Evolutionary conservation across 2,113 vertebrate species (phyloP).

Genomic region (Plectropomus leopardus): DNA sequence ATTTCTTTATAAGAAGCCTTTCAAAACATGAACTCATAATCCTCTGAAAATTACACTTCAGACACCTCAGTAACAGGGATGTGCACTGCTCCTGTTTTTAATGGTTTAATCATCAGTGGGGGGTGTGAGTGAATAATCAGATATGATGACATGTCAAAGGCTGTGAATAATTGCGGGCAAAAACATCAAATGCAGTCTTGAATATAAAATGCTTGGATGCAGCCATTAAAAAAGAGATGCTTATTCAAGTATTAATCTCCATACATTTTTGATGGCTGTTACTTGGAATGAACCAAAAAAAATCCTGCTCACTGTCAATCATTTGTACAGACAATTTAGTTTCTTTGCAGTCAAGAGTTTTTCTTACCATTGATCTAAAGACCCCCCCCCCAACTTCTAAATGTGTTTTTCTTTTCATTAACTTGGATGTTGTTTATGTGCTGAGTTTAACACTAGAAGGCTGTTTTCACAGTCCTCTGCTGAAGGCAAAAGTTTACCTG

Average conservation of each 20-base stretch:
- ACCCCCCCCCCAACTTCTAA: background rate
- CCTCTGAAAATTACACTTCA: constrained; percentile 32
- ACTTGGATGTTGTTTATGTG: background rate
- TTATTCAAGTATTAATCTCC: constrained; percentile 7
- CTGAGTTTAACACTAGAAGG: background rate
- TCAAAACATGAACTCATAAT: constrained; percentile 26
- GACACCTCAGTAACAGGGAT: constrained; percentile 3
- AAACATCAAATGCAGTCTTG: constrained; percentile 33
- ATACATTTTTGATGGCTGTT: background rate
- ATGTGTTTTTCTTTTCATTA: too few species aligned
- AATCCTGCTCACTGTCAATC: background rate
- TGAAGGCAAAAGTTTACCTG: background rate
- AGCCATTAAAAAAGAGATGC: background rate
- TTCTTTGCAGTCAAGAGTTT: background rate
- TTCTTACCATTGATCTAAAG: background rate
- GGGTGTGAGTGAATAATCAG: constrained; percentile 19
- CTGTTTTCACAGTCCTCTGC: background rate
- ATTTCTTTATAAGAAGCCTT: constrained; percentile 33
- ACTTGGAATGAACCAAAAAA: background rate
- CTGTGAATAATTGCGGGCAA: constrained; percentile 17
- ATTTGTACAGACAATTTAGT: background rate
- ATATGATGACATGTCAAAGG: constrained; percentile 27
- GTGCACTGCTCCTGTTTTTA: background rate
- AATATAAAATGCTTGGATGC: constrained; percentile 18
- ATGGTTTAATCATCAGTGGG: constrained; percentile 11